Base-by-base conservation (phyloP, 2,113 vertebrate species). In the Myiozetetes cayanensis region DNA sequence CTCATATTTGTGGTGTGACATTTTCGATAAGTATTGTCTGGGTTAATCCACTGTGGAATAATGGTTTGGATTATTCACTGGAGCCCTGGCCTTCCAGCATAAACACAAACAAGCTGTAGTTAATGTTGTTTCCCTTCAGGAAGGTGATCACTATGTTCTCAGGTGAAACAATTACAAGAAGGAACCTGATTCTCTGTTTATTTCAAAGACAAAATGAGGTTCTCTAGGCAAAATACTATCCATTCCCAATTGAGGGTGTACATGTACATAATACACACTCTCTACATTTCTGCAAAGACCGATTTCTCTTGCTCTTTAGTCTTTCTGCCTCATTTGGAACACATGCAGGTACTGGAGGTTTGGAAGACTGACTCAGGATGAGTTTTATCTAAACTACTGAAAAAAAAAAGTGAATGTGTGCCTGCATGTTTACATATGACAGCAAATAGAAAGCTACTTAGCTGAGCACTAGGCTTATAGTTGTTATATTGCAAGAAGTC, bases 1-100 rank as follows among this genome's bases (percentile, higher is more conserved):
- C 87, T 90, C 46, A 4, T 49, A 23, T 88, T 91, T 93, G 71
- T 63, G 59, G 67, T 77, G 47, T 93, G 94, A 74, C 87, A 71
- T 93, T 96, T 94, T 87, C 63, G 67, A 65, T 74, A 88, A 93
- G 50, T 73, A 76, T 87, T 94, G 37, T 91, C 85, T 95, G 72
- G 67, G 63, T 90, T 83, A 95, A 71, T 93, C 82, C 87, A 72
- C 61, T 72, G 61, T 78, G 91, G 73, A 96, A 84, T 90, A 87
- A 94, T 72, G 86, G 85, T 84, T 81, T 93, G 83, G 72, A 90
- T 93, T 87, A 88, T 92, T 27, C 65, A 76, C 55, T 44, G 67
- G 35, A 86, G 47, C 47, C 35, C 46, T 67, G 44, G 43, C 83
- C 71, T 95, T 92, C 71, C 53, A 76, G 74, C 44, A 84, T n/a